A percentile compares a stretch with the other conserved stretches of the same genome.
Conservation (phyloP, 2,113 vertebrate genomes). For the Phasianus colchicus region DNA sequence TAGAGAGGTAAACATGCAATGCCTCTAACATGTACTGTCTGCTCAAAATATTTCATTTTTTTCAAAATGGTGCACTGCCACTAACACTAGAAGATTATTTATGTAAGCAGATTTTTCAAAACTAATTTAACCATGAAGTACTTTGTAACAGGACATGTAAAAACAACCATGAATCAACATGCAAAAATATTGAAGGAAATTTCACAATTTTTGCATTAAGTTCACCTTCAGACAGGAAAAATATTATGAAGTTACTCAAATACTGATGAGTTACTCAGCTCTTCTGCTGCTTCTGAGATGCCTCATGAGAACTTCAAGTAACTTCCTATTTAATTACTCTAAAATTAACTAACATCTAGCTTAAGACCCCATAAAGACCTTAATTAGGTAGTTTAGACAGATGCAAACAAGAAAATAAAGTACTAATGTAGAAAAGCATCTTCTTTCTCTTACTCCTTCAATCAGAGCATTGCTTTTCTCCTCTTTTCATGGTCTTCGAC, state of each 20-base stretch:
- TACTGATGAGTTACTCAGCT: neutral
- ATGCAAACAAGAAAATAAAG: neutral
- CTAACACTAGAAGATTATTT: neutral
- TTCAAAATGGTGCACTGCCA: neutral
- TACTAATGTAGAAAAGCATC: accelerated
- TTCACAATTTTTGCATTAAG: neutral
- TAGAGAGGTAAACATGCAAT: neutral
- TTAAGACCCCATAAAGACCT: neutral
- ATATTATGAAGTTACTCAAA: neutral
- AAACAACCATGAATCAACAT: neutral
- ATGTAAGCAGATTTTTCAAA: neutral
- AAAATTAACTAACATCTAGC: neutral
- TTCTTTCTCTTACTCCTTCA: neutral
- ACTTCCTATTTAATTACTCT: neutral
- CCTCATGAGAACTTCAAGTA: neutral
- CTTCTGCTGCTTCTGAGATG: accelerated
- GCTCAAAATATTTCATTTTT: neutral
- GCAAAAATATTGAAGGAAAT: neutral
- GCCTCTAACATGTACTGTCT: accelerated
- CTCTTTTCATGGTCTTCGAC: neutral
- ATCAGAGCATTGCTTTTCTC: neutral
- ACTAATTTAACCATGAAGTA: neutral
- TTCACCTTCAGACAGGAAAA: neutral
- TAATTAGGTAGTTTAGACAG: neutral
- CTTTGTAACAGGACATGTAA: neutral